A percentile compares a stretch with the other conserved stretches of the same genome.
Conservation (phyloP, 2,113 vertebrate genomes). For the Ardeotis arabs region DNA sequence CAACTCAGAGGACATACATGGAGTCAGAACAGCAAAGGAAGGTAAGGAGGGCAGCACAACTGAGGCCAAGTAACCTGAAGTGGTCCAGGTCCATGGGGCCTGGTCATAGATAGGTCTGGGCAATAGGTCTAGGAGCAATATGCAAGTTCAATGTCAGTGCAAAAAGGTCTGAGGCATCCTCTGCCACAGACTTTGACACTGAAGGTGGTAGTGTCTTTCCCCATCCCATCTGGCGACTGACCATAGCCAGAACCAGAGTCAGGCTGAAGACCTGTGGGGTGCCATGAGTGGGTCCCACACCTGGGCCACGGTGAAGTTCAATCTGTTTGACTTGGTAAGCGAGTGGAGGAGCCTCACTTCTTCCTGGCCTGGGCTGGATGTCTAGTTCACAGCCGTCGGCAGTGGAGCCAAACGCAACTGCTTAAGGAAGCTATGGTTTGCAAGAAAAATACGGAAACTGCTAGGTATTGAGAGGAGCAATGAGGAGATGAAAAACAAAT, state of each 20-base stretch:
- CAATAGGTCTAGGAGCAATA: not conserved
- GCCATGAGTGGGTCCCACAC: not conserved
- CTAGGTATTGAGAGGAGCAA: not conserved
- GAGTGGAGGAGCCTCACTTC: not conserved
- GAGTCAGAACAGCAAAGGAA: not conserved
- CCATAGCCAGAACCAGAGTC: not conserved
- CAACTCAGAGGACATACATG: not conserved
- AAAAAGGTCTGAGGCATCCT: not conserved
- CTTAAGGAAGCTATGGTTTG: not conserved
- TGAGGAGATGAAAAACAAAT: not conserved
- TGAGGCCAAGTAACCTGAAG: not conserved
- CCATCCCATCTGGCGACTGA: not conserved
- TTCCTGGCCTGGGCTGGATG: not conserved
- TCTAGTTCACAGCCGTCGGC: not conserved
- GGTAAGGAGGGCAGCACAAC: not conserved
- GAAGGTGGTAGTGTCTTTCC: not conserved
- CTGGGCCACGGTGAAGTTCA: not conserved
- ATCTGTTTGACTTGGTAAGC: not conserved
- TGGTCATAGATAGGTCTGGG: not conserved
- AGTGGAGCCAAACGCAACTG: not conserved
- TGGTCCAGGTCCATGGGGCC: not conserved
- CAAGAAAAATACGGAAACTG: not conserved
- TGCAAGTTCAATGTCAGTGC: not conserved
- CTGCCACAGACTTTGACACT: not conserved
- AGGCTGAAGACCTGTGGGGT: not conserved